Conservation (phyloP, 2,888 invertebrate species). For the Vanessa cardui region DNA sequence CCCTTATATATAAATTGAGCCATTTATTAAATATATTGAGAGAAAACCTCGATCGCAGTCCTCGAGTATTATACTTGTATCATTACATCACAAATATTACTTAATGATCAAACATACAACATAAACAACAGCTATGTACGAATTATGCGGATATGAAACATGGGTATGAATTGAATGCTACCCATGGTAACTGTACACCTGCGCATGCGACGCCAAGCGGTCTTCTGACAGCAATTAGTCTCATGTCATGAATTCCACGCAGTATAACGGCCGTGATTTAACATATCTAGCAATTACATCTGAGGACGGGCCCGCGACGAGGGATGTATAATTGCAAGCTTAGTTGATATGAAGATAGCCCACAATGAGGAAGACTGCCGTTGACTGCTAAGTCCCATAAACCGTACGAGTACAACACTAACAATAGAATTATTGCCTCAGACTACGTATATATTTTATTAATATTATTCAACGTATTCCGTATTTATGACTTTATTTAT, state of each 20-base stretch:
- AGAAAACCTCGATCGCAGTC: too few relatives aligned
- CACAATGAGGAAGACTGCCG: slow-evolving; percentile 34
- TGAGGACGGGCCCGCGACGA: slow-evolving; percentile 33
- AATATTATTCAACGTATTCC: background rate
- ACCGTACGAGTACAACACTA: slow-evolving; percentile 14
- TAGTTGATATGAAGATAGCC: slow-evolving; percentile 33
- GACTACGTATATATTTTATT: background rate
- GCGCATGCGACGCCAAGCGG: slow-evolving; percentile 65
- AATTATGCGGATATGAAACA: slow-evolving; percentile 24
- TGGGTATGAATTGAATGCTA: slow-evolving; percentile 38
- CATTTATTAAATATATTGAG: too few relatives aligned
- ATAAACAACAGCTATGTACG: background rate
- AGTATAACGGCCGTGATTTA: slow-evolving; percentile 36
- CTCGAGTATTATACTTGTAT: background rate
- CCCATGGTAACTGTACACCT: slow-evolving; percentile 59
- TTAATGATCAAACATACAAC: background rate
- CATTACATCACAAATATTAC: background rate
- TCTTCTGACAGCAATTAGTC: slow-evolving; percentile 68
- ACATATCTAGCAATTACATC: slow-evolving; percentile 40
- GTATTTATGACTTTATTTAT: too few relatives aligned
- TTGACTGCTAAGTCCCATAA: slow-evolving; percentile 20
- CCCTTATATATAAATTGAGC: too few relatives aligned
- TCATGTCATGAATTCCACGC: slow-evolving; percentile 58
- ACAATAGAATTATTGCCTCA: background rate
- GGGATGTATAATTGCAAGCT: slow-evolving; percentile 35